These are phyloP conservation scores for Rapana venosa DNA, from an alignment of 2,888 invertebrate genomes.

Conservation along the genomic window DNA sequence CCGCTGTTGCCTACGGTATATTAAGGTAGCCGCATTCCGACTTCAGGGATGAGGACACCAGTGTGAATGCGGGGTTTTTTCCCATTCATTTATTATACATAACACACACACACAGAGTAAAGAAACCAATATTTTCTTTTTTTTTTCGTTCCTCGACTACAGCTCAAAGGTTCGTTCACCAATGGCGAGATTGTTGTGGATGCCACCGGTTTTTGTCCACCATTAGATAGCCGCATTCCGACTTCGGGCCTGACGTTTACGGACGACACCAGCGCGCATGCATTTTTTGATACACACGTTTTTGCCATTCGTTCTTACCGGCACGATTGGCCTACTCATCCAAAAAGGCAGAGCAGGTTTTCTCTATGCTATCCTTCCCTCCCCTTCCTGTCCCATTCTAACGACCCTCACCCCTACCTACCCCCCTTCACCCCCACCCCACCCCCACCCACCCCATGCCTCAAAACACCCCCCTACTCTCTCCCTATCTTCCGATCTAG, in stretches of 20 bases:
- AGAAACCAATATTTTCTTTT: background rate
- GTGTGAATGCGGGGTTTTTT: too few relatives aligned
- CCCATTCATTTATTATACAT: too few relatives aligned
- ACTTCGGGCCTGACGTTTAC: too few relatives aligned
- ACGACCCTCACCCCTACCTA: background rate
- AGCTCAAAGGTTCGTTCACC: background rate
- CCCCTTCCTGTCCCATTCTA: background rate
- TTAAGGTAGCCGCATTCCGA: too few relatives aligned
- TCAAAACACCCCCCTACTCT: background rate
- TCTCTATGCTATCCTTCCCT: background rate
- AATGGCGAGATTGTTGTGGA: too few relatives aligned
- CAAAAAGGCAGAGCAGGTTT: background rate
- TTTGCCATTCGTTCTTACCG: background rate
- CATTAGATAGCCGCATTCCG: too few relatives aligned
- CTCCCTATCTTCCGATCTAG: background rate
- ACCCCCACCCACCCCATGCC: background rate
- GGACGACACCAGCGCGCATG: too few relatives aligned
- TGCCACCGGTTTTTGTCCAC: too few relatives aligned
- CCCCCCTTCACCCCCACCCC: background rate
- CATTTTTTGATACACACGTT: too few relatives aligned
- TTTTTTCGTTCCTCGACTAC: background rate
- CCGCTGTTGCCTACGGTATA: too few relatives aligned
- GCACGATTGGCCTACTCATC: background rate
- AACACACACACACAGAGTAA: background rate
- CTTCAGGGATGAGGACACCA: too few relatives aligned